phyloP scores from a whole-genome alignment of 2,888 invertebrate genomes.

The Drosophila picticornis region DNA sequence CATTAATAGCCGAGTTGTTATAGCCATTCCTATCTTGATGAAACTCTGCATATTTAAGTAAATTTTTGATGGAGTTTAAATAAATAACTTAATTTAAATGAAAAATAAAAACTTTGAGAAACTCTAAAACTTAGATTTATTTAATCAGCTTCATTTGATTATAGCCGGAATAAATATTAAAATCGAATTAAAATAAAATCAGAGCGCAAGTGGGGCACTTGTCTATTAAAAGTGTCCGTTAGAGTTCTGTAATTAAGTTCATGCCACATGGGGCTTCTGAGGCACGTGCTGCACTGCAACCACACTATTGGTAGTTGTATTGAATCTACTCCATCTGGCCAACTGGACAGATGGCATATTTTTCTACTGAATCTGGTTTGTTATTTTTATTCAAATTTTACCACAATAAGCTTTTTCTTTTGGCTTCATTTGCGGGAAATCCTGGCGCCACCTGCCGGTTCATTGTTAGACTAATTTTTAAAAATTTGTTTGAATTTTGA shows the following conservation, averaged over 20 bases:
- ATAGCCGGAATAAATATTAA: neutral
- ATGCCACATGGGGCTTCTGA: conserved; percentile 32
- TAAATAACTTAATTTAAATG: neutral
- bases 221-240: neutral
- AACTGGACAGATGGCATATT: conserved; percentile 49
- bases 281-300: conserved; percentile 9
- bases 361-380: conserved; percentile 10
- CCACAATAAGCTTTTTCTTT: conserved; percentile 50
- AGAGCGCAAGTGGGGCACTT: neutral
- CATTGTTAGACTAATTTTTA: conserved; percentile 40
- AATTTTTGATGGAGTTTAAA: neutral
- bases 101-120: neutral
- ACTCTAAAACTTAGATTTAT: neutral
- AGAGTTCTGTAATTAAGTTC: neutral
- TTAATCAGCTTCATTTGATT: neutral
- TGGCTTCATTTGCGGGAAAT: conserved; percentile 44
- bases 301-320: conserved; percentile 37
- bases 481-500: neutral
- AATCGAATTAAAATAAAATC: neutral
- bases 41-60: neutral
- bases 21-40: neutral
- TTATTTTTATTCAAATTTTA: conserved; percentile 35
- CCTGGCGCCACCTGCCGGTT: conserved; percentile 49
- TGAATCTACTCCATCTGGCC: conserved; percentile 52
- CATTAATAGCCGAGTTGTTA: neutral